Evolutionary conservation across 2,113 vertebrate species (phyloP).

Genomic region (Syngnathoides biaculeatus): DNA sequence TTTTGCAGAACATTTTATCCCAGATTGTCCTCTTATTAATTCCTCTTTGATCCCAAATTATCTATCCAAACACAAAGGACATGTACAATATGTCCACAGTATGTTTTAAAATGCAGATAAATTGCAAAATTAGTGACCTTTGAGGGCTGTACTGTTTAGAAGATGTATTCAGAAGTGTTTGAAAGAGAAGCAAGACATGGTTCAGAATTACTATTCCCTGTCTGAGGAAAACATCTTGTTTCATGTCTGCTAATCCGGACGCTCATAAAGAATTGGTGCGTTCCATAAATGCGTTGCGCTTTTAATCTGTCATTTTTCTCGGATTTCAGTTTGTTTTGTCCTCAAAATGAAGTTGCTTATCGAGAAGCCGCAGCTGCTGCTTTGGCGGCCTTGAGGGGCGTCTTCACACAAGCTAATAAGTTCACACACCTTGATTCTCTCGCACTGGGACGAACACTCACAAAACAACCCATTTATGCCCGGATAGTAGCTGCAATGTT

Average conservation of each 20-base stretch:
- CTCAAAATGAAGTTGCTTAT: slow-evolving; percentile 65
- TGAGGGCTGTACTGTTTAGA: neutral
- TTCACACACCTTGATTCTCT: slow-evolving; percentile 41
- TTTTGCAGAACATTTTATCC: neutral
- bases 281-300: slow-evolving; percentile 26
- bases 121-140: neutral
- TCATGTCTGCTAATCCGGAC: slow-evolving; percentile 43
- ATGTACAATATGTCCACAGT: neutral
- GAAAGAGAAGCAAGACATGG: neutral
- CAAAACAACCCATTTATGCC: slow-evolving; percentile 17
- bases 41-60: neutral
- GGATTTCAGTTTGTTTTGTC: slow-evolving; percentile 52
- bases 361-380: slow-evolving; percentile 65
- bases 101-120: neutral
- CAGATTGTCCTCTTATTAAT: neutral
- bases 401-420: slow-evolving; percentile 26
- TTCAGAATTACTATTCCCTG: slow-evolving; percentile 20
- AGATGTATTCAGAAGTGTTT: slow-evolving; percentile 8
- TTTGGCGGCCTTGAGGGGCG: slow-evolving; percentile 39
- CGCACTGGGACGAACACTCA: slow-evolving; percentile 18
- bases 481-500: slow-evolving; percentile 21
- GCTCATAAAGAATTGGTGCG: slow-evolving; percentile 35
- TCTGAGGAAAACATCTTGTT: slow-evolving; percentile 36
- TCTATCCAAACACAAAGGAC: neutral
- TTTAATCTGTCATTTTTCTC: slow-evolving; percentile 11